A percentile compares a stretch with the other conserved stretches of the same genome.
Evolutionary conservation across 2,797 vertebrate species (phyloP).

Genomic region (Hafferia zeledoni): DNA sequence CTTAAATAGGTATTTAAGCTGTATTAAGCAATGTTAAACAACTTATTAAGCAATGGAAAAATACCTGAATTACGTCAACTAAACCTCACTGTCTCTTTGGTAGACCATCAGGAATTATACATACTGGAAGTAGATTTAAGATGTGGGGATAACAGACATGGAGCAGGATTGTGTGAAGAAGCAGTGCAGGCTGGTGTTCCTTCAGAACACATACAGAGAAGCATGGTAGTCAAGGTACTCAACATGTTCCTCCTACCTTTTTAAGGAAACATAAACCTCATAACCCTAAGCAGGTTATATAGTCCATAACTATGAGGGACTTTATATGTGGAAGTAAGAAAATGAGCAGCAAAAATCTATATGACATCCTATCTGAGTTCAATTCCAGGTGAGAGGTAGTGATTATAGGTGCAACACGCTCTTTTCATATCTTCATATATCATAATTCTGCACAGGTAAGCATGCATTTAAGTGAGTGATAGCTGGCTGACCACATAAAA

Average conservation of each 20-base stretch:
- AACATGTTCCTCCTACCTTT: not conserved
- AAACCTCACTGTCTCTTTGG: not conserved
- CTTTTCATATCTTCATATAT: not conserved
- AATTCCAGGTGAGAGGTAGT: not conserved
- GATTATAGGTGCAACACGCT: not conserved
- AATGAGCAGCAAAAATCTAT: not conserved
- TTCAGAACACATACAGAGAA: accelerated
- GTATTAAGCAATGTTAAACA: not conserved
- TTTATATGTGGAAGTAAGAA: not conserved
- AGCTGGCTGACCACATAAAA: not conserved
- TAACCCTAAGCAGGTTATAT: not conserved
- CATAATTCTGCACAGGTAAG: not conserved
- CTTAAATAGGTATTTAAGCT: not conserved
- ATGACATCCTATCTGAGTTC: not conserved
- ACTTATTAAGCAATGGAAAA: not conserved
- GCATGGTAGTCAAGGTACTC: not conserved
- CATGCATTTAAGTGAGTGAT: not conserved
- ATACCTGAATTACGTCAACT: not conserved
- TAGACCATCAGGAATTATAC: not conserved
- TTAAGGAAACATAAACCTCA: not conserved
- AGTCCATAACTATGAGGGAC: not conserved
- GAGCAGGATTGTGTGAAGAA: not conserved
- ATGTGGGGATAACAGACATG: not conserved
- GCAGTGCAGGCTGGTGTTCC: not conserved
- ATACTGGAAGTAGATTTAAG: not conserved